These are phyloP conservation scores for Poecilia latipinna DNA, from an alignment of 2,113 vertebrate genomes.

Conservation along the genomic window DNA sequence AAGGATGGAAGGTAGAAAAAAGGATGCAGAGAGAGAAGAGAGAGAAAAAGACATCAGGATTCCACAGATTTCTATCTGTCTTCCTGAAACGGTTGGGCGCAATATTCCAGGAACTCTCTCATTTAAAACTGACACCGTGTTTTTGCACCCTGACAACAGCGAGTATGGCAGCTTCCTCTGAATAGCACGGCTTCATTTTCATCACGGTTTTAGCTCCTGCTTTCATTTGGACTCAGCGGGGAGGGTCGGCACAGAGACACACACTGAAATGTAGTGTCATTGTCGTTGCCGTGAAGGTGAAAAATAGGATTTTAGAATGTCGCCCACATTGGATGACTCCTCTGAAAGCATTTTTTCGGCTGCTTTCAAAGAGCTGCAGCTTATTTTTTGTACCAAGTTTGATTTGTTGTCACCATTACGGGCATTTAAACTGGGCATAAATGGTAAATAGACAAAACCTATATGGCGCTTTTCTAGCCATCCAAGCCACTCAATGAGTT, in stretches of 20 bases:
- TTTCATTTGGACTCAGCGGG: constrained; percentile 43
- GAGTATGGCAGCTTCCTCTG: not conserved
- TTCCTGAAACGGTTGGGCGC: too few species aligned
- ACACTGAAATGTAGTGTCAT: constrained; percentile 48
- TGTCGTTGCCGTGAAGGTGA: constrained; percentile 50
- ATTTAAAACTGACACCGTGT: not conserved
- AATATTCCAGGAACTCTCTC: not conserved
- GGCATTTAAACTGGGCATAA: not conserved
- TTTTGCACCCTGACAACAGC: not conserved
- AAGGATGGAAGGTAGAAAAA: not conserved
- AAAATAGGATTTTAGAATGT: constrained; percentile 54
- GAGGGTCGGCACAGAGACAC: constrained; percentile 10
- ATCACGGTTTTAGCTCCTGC: constrained; percentile 12
- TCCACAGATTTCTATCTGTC: too few species aligned
- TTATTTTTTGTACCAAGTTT: constrained; percentile 16
- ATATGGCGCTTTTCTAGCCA: not conserved
- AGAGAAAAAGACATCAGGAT: not conserved
- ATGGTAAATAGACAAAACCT: not conserved
- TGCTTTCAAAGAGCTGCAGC: constrained; percentile 32
- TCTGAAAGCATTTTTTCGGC: constrained; percentile 35
- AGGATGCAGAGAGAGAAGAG: not conserved
- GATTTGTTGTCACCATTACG: not conserved
- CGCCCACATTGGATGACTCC: constrained; percentile 42
- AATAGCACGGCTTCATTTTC: not conserved
- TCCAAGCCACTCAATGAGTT: not conserved